Percentiles rank a stretch among this genome's conserved stretches.
These are phyloP conservation scores for Phrynocephalus forsythii DNA, from an alignment of 2,797 vertebrate genomes.

Conservation along the genomic window DNA sequence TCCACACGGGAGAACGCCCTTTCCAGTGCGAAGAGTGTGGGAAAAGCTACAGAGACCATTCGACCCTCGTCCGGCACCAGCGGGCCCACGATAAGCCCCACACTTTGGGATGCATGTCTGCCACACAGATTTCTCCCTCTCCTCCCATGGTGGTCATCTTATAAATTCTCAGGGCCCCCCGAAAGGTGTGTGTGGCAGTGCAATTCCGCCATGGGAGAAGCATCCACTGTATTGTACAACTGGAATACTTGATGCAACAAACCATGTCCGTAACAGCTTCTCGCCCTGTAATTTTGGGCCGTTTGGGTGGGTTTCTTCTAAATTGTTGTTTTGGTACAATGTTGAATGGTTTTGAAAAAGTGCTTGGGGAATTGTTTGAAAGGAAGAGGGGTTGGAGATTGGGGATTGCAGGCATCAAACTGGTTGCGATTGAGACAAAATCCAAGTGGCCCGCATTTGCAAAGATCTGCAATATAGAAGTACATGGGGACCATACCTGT, in stretches of 20 bases:
- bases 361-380: no score
- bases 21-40: conserved; percentile 9
- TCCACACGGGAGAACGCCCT: background rate
- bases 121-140: background rate
- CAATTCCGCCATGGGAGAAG: background rate
- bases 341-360: background rate
- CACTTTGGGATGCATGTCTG: background rate
- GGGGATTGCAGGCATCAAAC: rapidly evolving
- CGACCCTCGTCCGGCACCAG: conserved; percentile 1
- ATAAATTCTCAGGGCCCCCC: background rate
- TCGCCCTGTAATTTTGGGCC: background rate
- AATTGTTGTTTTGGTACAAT: background rate
- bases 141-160: background rate
- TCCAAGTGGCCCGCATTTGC: background rate
- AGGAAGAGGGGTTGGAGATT: background rate
- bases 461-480: background rate
- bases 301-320: background rate
- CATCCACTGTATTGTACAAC: background rate
- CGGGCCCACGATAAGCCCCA: background rate
- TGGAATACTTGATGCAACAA: conserved; percentile 3
- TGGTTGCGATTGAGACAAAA: background rate
- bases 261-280: background rate
- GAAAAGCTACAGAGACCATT: background rate
- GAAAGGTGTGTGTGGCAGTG: background rate
- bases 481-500: background rate